Conservation (phyloP, 2,888 invertebrate species). For the Thymelicus sylvestris region DNA sequence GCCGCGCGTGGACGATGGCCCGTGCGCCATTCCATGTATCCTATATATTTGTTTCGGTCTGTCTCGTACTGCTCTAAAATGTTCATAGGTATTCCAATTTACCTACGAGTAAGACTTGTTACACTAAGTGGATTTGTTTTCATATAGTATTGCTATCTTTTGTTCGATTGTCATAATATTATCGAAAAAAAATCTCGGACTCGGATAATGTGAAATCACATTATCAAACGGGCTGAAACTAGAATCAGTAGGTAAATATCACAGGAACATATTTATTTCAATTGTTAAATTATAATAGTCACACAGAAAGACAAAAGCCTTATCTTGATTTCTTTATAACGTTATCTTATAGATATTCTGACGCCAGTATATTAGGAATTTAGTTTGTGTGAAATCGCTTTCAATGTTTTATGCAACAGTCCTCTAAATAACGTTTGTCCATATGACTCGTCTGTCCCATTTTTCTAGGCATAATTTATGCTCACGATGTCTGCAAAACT, state of each 20-base stretch:
- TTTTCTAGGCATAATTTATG: constrained; percentile 28
- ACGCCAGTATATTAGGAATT: background rate
- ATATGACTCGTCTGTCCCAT: background rate
- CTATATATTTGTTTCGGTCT: constrained; percentile 37
- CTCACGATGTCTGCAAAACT: constrained; percentile 16
- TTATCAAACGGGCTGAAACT: too few species aligned
- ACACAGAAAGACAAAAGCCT: too few species aligned
- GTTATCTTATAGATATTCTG: too few species aligned
- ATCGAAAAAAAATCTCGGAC: too few species aligned
- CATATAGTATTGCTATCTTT: too few species aligned
- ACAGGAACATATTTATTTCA: too few species aligned
- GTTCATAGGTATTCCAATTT: constrained; percentile 24
- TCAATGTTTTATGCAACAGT: background rate
- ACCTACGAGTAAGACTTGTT: background rate
- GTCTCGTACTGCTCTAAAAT: constrained; percentile 29
- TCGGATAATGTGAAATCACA: too few species aligned
- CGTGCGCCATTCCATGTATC: constrained; percentile 47
- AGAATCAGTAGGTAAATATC: too few species aligned
- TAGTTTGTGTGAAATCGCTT: background rate
- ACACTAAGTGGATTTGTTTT: too few species aligned
- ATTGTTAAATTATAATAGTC: too few species aligned
- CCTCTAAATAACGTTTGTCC: background rate
- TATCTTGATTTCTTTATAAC: too few species aligned
- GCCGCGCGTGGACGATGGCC: constrained; percentile 50
- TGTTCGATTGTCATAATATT: too few species aligned